These are phyloP conservation scores for Bombus affinis DNA, from an alignment of 1,140 invertebrate genomes.

Conservation along the genomic window DNA sequence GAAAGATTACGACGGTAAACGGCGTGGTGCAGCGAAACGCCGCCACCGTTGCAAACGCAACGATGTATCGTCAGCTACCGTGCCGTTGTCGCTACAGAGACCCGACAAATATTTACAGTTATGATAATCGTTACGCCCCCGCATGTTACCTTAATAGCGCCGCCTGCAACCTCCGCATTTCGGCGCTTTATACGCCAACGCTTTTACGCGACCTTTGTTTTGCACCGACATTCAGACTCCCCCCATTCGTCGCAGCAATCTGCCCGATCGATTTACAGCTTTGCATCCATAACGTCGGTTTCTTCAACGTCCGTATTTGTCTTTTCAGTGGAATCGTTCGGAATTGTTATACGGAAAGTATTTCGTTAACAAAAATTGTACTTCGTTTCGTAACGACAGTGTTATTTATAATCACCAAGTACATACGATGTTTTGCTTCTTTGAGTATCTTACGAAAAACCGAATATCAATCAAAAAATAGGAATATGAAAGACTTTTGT, in stretches of 20 bases:
- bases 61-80: slow-evolving; percentile 7
- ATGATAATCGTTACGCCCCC: slow-evolving; percentile 36
- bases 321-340: neutral
- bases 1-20: slow-evolving; percentile 41
- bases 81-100: neutral
- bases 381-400: no score
- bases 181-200: neutral
- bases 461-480: no score
- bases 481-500: no score
- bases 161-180: neutral
- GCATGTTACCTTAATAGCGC: slow-evolving; percentile 5
- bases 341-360: neutral
- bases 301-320: neutral
- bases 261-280: neutral
- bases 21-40: neutral
- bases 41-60: neutral
- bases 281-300: neutral
- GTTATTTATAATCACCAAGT: no score
- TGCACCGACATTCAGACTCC: no score
- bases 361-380: no score
- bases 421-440: no score
- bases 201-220: neutral
- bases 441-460: no score
- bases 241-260: no score
- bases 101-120: slow-evolving; percentile 44